Base-by-base conservation (phyloP, 2,797 vertebrate species). In the Propithecus perrieri region DNA sequence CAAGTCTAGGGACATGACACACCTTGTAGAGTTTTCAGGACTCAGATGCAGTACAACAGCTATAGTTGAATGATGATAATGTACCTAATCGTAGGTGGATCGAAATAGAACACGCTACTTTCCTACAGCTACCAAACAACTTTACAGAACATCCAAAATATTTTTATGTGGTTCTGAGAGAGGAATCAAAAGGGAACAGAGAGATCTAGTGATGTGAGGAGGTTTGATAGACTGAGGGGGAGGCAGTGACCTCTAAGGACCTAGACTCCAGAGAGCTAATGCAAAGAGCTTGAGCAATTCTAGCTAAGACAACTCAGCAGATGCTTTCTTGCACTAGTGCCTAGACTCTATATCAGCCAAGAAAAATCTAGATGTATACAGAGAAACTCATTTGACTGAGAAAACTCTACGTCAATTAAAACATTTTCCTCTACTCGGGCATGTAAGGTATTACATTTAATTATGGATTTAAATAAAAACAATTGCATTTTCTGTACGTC, bases 391-490 rank as follows among this genome's bases (percentile, higher is more conserved):
- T 85, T 85, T 30, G 41, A 38, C 18, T 63, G 59, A 71, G 50
- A 76, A 89, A 86, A 79, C 14, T 85, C 69, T 59, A 79, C 79
- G 71, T 55, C 17, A 48, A 59, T 78, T 81, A 65, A 78, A 69
- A 24, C 12, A 63, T 55, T 61, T 91, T 89, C 11, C 33, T 89
- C 35, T 71, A 28, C 1, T 59, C 89, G 17, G 22, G 2, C 20
- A 84, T 57, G n/a, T 9, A 30, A 61, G n/a, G 1, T 61, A 30
- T 83, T 90, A 78, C 72, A 79, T 72, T 91, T 80, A 78, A 24
- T 74, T 91, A 59, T 67, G 13, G 20, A 50, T 65, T 95, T 72
- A 89, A 89, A 84, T 79, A 67, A 93, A 91, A 48, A 75, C 12
- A 85, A 17, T 61, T 67, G 14, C 3, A 26, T 81, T 96, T 95